A percentile compares a stretch with the other conserved stretches of the same genome.
Evolutionary conservation across 2,113 vertebrate genomes (phyloP).

Genomic region (Azemiops feae): DNA sequence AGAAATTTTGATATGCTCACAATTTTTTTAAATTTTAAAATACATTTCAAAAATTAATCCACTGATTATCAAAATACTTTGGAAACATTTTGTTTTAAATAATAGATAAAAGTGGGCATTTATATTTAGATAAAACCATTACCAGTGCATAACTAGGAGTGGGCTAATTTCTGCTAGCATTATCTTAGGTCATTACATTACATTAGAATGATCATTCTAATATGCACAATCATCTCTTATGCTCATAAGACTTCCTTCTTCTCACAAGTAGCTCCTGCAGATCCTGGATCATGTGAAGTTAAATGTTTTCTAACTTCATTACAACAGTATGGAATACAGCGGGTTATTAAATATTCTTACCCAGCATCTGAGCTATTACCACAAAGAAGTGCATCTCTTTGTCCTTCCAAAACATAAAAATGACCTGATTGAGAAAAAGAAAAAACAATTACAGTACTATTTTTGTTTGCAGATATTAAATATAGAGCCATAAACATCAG

Average conservation of each 20-base stretch:
- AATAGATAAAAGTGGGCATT: background rate
- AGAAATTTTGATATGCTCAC: background rate
- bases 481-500: constrained; percentile 8
- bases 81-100: background rate
- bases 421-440: constrained; percentile 66
- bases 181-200: background rate
- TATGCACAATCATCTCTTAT: background rate
- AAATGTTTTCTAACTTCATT: background rate
- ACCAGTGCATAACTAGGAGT: background rate
- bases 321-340: constrained; percentile 18
- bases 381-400: constrained; percentile 87
- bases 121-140: background rate
- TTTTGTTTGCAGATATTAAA: background rate
- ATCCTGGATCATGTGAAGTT: background rate
- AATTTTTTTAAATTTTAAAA: background rate
- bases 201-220: background rate
- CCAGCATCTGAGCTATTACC: constrained; percentile 85
- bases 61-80: background rate
- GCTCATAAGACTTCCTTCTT: background rate
- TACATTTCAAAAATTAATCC: background rate
- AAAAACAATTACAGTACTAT: background rate
- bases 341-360: constrained; percentile 72
- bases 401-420: constrained; percentile 78
- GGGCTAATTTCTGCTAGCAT: background rate
- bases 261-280: background rate